A percentile compares a stretch with the other conserved stretches of the same genome.
Conservation (phyloP, 2,113 vertebrate species). For the Gadus chalcogrammus region DNA sequence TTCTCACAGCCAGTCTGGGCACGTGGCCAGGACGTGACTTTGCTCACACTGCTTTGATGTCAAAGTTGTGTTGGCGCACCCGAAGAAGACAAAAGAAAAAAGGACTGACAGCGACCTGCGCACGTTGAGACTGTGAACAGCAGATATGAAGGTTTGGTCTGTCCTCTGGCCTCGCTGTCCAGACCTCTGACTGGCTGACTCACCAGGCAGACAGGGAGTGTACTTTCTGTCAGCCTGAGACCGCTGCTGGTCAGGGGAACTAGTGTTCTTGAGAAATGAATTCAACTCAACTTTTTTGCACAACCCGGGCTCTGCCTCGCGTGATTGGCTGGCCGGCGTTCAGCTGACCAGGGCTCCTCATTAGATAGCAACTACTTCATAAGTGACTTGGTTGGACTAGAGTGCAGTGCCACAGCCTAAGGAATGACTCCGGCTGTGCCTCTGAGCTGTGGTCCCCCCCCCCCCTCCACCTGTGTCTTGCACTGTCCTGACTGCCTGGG, state of each 20-base stretch:
- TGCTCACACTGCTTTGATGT: conserved; percentile 51
- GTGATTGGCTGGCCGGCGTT: conserved; percentile 26
- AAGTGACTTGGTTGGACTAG: conserved; percentile 44
- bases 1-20: conserved; percentile 45
- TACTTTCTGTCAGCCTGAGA: conserved; percentile 41
- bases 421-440: conserved; percentile 32
- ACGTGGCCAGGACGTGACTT: conserved; percentile 46
- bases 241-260: conserved; percentile 31
- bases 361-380: conserved; percentile 48
- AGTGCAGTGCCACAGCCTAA: conserved; percentile 37
- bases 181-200: conserved; percentile 15
- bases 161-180: conserved; percentile 4
- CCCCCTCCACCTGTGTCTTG: not conserved
- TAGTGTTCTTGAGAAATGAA: conserved; percentile 47
- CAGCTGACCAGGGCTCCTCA: conserved; percentile 38
- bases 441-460: not conserved
- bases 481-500: too few species aligned
- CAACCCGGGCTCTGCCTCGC: conserved; percentile 6
- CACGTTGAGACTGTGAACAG: conserved; percentile 23
- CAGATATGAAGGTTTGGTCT: conserved; percentile 34
- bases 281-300: conserved; percentile 38
- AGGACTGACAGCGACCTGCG: conserved; percentile 25
- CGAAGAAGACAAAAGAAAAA: conserved; percentile 17
- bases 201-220: conserved; percentile 37
- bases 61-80: conserved; percentile 27